These are phyloP conservation scores for Peromyscus polionotus DNA, from an alignment of 2,113 vertebrate species.

Conservation along the genomic window DNA sequence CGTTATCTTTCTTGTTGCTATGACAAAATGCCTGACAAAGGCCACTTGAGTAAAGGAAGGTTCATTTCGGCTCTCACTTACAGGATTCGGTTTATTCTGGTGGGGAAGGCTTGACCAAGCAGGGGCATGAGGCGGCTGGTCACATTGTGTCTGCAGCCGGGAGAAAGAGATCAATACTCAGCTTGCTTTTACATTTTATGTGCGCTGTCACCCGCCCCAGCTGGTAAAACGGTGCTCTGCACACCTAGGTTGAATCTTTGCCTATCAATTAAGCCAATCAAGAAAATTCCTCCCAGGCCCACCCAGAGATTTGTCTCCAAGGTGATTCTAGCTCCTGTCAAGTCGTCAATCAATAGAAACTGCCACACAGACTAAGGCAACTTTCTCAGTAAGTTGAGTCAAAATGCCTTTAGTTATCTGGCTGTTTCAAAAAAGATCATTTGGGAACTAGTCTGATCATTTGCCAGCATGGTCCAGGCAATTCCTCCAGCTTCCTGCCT, in stretches of 20 bases:
- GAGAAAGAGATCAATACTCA: neutral
- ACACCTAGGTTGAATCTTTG: neutral
- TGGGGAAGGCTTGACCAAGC: too few relatives aligned
- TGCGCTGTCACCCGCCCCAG: neutral
- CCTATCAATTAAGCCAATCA: neutral
- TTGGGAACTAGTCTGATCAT: constrained; percentile 37
- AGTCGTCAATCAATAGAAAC: neutral
- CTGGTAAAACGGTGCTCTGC: neutral
- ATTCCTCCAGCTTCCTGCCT: neutral
- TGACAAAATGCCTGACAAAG: neutral
- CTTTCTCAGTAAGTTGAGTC: constrained; percentile 35
- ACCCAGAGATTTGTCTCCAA: neutral
- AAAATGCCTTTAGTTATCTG: neutral
- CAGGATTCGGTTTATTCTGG: neutral
- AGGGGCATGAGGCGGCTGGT: neutral
- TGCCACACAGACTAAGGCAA: neutral
- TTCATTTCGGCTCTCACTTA: neutral
- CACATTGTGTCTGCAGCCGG: too few relatives aligned
- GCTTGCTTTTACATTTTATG: neutral
- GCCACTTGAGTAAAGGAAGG: neutral
- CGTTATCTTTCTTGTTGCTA: neutral
- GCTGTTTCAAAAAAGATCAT: neutral
- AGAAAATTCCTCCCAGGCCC: neutral
- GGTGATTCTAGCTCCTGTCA: neutral
- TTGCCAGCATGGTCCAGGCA: constrained; percentile 18